Percentiles rank a stretch among this genome's conserved stretches.
These are phyloP conservation scores for Acleris holmiana DNA, from an alignment of 2,888 invertebrate species.

Conservation along the genomic window DNA sequence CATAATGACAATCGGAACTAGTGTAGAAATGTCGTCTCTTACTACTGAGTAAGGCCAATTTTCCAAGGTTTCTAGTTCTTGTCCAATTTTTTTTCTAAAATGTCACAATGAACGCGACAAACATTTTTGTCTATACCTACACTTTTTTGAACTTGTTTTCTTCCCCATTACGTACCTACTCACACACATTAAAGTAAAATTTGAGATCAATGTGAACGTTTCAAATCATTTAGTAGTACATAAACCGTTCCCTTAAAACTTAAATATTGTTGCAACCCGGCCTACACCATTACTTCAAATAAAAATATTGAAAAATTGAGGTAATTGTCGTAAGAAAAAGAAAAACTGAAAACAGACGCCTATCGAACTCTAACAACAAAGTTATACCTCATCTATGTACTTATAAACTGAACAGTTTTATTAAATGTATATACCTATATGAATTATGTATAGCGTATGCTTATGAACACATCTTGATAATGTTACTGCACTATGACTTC, in stretches of 20 bases:
- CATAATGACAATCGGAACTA: too few relatives aligned
- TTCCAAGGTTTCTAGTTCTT: too few relatives aligned
- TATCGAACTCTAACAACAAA: too few relatives aligned
- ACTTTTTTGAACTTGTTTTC: too few relatives aligned
- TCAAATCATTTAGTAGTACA: neutral
- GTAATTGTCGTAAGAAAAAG: neutral
- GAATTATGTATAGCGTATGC: neutral
- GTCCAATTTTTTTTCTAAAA: too few relatives aligned
- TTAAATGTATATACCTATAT: neutral
- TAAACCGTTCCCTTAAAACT: neutral
- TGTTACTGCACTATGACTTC: conserved; percentile 13
- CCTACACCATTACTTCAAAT: neutral
- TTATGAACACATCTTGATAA: conserved; percentile 29
- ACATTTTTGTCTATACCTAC: too few relatives aligned
- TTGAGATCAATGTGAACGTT: conserved; percentile 26
- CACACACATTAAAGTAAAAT: conserved; percentile 2
- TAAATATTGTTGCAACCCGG: conserved; percentile 20
- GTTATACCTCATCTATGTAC: too few relatives aligned
- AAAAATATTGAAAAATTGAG: neutral
- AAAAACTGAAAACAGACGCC: neutral
- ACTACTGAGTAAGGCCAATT: too few relatives aligned
- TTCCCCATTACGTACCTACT: too few relatives aligned
- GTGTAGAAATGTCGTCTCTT: too few relatives aligned
- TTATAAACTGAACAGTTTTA: too few relatives aligned
- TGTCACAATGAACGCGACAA: too few relatives aligned